Evolutionary conservation across 2,113 vertebrate genomes (phyloP).

Genomic region (Zingel zingel): DNA sequence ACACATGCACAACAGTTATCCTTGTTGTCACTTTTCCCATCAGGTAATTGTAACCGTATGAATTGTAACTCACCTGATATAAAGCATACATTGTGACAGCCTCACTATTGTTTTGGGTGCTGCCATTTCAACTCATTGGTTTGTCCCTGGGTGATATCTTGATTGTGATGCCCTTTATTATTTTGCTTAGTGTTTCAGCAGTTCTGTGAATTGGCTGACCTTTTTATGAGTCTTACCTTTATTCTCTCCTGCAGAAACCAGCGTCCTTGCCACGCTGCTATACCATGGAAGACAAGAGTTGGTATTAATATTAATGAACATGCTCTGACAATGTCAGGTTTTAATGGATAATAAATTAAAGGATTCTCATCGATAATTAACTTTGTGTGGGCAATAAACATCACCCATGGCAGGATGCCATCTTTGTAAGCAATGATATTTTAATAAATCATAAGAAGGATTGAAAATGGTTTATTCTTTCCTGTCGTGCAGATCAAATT

Average conservation of each 20-base stretch:
- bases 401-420: conserved; percentile 46
- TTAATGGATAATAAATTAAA: conserved; percentile 79
- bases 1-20: conserved; percentile 9
- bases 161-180: conserved; percentile 83
- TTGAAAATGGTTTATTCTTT: conserved; percentile 61
- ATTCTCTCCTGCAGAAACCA: conserved; percentile 62
- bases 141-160: conserved; percentile 76
- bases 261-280: conserved; percentile 53
- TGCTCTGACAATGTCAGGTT: conserved; percentile 70
- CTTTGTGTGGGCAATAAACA: conserved; percentile 60
- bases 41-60: conserved; percentile 12
- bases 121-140: conserved; percentile 72
- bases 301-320: conserved; percentile 84
- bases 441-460: conserved; percentile 72
- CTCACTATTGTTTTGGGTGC: conserved; percentile 55
- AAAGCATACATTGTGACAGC: conserved; percentile 58
- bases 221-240: conserved; percentile 75
- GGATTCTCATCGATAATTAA: conserved; percentile 67
- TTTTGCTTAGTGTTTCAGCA: conserved; percentile 75
- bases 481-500: conserved; percentile 72
- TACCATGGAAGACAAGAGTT: conserved; percentile 59
- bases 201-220: conserved; percentile 81
- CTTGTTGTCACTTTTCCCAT: conserved; percentile 30
- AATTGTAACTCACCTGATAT: conserved; percentile 58
- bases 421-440: conserved; percentile 66